Evolutionary conservation across 2,113 vertebrate genomes (phyloP), one percentile per base, ranked within the genome.

Genomic region (Lipophrys pholis): DNA sequence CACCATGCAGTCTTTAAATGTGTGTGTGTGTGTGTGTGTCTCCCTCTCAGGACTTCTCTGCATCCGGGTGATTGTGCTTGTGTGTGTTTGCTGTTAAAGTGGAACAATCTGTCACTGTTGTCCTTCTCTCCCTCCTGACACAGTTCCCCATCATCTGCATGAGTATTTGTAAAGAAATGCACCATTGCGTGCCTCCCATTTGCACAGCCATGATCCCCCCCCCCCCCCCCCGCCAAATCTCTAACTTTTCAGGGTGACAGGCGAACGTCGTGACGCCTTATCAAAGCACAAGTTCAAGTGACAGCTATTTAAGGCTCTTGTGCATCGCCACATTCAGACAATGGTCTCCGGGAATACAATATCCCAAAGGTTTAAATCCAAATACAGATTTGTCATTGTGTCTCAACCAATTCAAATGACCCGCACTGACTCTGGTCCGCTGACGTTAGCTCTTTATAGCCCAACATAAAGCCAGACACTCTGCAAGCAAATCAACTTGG

Each of bases 81-180:
- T 43, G 8, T 59, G 62, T 5, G 6, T 75, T 48, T 62, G 42
- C 56, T 75, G 49, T 68, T 73, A 58, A 77, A 74, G 56, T 76
- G 70, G 30, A 72, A 82, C 73, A 59, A 81, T 81, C 66, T 81
- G 57, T 82, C 69, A 90, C 83, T 60, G 58, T 69, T 40, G 39
- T 63, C 50, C 41, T 42, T 56, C 45, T 71, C 73, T 66, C 40
- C 55, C 52, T 80, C 55, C 49, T 36, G n/a, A 52, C 70, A 76
- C 46, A 67, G 73, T 45, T 48, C 61, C 83, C 55, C 21, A 81
- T 75, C 74, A 62, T 49, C 61, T 35, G 36, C 38, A 14, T 38
- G 55, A 2, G 5, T 48, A 50, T 69, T 63, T 53, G 42, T 54
- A 58, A 30, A 14, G n/a, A 78, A 86, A 60, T 76, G 73, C 69